Evolutionary conservation across 2,888 invertebrate genomes (phyloP).

Genomic region (Muschampia plurimacula): DNA sequence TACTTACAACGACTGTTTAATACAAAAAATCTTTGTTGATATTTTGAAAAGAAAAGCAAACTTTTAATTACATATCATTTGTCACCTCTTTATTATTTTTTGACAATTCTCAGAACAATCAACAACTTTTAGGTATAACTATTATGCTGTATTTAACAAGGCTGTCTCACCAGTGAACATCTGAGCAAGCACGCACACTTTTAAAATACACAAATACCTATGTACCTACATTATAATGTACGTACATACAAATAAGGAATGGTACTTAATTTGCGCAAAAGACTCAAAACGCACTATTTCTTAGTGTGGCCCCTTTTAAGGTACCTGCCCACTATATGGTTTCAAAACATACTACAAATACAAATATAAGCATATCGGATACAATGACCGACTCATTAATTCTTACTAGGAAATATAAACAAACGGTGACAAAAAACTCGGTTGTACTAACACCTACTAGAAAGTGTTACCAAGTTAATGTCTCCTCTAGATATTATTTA

Average conservation of each 20-base stretch:
- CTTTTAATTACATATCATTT: neutral
- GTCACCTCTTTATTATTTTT: neutral
- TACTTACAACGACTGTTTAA: too few relatives aligned
- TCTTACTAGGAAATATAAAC: too few relatives aligned
- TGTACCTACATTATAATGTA: too few relatives aligned
- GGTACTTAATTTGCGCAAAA: conserved; percentile 48
- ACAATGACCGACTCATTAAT: too few relatives aligned
- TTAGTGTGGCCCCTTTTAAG: conserved; percentile 54
- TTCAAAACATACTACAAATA: too few relatives aligned
- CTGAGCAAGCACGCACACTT: conserved; percentile 32
- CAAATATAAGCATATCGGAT: too few relatives aligned
- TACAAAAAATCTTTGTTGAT: too few relatives aligned
- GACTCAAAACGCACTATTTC: conserved; percentile 22
- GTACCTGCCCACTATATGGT: conserved; percentile 25
- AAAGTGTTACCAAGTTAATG: too few relatives aligned
- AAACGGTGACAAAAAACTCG: too few relatives aligned
- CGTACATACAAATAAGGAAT: conserved; percentile 42
- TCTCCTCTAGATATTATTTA: too few relatives aligned
- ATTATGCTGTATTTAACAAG: neutral
- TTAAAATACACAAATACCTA: neutral
- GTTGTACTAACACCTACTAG: too few relatives aligned
- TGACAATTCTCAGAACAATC: neutral
- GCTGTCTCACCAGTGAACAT: conserved; percentile 12
- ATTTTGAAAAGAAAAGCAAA: neutral
- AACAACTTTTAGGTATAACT: neutral